Conservation (phyloP, 2,797 vertebrate genomes). For the Fundulus diaphanus region DNA sequence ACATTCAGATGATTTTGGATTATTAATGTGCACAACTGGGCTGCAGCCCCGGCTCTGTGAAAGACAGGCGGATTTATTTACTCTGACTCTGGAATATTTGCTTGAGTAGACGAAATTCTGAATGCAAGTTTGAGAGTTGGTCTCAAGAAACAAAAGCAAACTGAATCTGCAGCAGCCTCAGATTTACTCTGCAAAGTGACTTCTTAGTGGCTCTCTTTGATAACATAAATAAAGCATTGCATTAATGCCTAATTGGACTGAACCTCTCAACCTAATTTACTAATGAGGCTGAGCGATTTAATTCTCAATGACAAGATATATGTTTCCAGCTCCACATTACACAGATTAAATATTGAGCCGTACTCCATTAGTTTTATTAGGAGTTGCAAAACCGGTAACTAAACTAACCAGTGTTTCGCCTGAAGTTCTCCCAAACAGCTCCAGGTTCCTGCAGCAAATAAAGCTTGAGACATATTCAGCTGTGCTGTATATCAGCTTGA, state of each 20-base stretch:
- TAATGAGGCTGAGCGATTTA: constrained; percentile 86
- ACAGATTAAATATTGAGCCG: constrained; percentile 84
- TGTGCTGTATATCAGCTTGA: constrained; percentile 28
- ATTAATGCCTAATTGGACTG: constrained; percentile 80
- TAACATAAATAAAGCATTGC: constrained; percentile 88
- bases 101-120: constrained; percentile 31
- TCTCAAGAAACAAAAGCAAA: constrained; percentile 63
- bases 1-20: constrained; percentile 40
- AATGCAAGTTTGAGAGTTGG: constrained; percentile 56
- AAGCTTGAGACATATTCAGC: constrained; percentile 29
- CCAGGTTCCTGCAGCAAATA: constrained; percentile 13
- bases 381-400: constrained; percentile 79
- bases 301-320: constrained; percentile 84
- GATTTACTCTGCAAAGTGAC: constrained; percentile 82
- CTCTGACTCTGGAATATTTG: constrained; percentile 38
- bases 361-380: constrained; percentile 84
- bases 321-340: constrained; percentile 82
- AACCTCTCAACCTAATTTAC: constrained; percentile 83
- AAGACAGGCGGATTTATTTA: constrained; percentile 47
- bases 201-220: constrained; percentile 83
- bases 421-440: constrained; percentile 45
- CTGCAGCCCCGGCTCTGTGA: constrained; percentile 23
- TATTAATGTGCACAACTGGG: constrained; percentile 31
- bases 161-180: constrained; percentile 59
- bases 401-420: constrained; percentile 62